Evolutionary conservation across 2,797 vertebrate species (phyloP), one percentile per base, ranked within the genome.

Genomic region (Acipenser ruthenus): DNA sequence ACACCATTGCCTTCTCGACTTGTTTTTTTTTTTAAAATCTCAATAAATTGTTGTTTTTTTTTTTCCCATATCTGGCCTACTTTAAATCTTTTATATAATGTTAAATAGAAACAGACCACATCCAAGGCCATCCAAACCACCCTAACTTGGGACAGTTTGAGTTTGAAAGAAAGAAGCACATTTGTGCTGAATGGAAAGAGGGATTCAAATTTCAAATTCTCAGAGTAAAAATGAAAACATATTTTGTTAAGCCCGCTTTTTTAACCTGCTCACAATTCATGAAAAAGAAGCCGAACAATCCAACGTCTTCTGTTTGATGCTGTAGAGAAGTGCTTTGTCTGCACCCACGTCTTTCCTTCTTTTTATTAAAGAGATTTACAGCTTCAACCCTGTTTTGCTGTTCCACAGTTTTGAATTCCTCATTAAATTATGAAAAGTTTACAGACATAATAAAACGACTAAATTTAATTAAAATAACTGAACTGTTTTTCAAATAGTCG

Each of bases 391-490:
- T 65, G 60, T 65, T 83, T 84, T 86, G 70, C 79, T 75, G 78
- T 79, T 81, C 75, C 77, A 74, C 79, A 78, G 72, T 76, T 69
- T 80, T 83, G 81, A 85, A 87, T 83, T 80, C 68, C 68, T 53
- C 69, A 79, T 87, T 85, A 84, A 85, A 84, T 85, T 78, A 80
- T 82, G 73, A 74, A 18, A 71, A 78, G 71, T 86, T 87, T 75
- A 78, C 83, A 69, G 49, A 87, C 82, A 82, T 76, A 84, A 80
- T 49, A 37, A 53, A 75, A 83, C 80, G 77, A 82, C 80, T 78
- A 86, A 88, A 87, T 88, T 89, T 90, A 88, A 90, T 90, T 90
- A 89, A 88, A 89, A 84, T 87, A 88, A 89, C 83, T 88, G 83
- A 88, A 89, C 89, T 87, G 82, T 86, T 87, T 90, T 89, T 89